Evolutionary conservation across 1,140 invertebrate species (phyloP).

Genomic region (Musca domestica): DNA sequence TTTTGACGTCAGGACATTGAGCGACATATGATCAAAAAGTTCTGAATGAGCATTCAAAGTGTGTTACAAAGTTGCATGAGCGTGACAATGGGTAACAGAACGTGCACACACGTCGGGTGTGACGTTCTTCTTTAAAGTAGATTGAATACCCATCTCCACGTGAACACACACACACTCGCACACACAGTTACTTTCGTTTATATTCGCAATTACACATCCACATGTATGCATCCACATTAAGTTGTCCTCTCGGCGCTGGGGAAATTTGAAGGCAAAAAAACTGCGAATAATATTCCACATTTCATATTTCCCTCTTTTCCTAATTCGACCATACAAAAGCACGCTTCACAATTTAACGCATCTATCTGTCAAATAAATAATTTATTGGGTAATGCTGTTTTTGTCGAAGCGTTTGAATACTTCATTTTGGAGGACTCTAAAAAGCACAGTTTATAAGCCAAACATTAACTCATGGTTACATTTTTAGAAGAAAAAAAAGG

Average conservation of each 20-base stretch:
- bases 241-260: background rate
- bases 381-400: too few relatives aligned
- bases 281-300: background rate
- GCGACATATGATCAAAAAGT: conserved; percentile 14
- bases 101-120: background rate
- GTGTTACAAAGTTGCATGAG: conserved; percentile 20
- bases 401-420: too few relatives aligned
- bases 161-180: too few relatives aligned
- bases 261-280: background rate
- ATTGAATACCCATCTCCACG: background rate
- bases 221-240: too few relatives aligned
- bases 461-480: too few relatives aligned
- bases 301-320: background rate
- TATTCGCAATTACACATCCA: too few relatives aligned
- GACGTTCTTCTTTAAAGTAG: background rate
- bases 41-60: conserved; percentile 9
- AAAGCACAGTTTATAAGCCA: too few relatives aligned
- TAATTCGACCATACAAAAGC: background rate
- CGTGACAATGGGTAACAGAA: conserved; percentile 20
- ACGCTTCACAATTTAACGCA: conserved; percentile 8
- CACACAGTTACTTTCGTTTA: too few relatives aligned
- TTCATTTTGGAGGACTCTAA: too few relatives aligned
- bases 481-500: too few relatives aligned
- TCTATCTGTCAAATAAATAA: too few relatives aligned
- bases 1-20: conserved; percentile 16